Conservation (phyloP, 2,888 invertebrate genomes). For the Encarsia formosa region DNA sequence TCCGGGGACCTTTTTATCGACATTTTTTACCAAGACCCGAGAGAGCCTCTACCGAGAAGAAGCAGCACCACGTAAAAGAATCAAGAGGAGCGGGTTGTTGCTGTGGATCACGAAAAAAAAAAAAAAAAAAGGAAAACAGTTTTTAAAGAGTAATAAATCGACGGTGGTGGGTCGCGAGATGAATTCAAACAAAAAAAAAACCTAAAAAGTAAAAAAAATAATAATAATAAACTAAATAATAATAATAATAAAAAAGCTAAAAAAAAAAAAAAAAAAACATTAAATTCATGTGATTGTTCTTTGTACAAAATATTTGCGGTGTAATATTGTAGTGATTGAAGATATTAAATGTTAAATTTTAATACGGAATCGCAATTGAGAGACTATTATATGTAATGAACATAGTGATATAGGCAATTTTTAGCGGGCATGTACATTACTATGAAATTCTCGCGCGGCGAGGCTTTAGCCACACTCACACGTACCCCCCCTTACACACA, state of each 20-base stretch:
- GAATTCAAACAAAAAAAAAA: no score
- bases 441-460: conserved; percentile 31
- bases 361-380: conserved; percentile 51
- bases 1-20: neutral
- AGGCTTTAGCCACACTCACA: conserved; percentile 17
- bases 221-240: no score
- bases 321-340: conserved; percentile 53
- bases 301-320: conserved; percentile 59
- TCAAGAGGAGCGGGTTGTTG: neutral
- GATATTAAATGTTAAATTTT: conserved; percentile 53
- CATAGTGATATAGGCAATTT: conserved; percentile 50
- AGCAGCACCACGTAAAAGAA: neutral
- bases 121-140: conserved; percentile 17
- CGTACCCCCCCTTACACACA: conserved; percentile 22
- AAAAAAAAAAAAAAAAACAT: conserved; percentile 9
- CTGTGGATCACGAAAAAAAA: neutral
- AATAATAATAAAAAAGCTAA: no score
- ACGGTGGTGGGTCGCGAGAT: conserved; percentile 35
- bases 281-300: conserved; percentile 60
- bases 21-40: no score
- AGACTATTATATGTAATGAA: conserved; percentile 43
- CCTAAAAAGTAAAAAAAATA: no score
- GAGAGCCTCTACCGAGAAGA: no score
- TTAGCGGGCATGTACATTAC: conserved; percentile 52
- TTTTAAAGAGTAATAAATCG: conserved; percentile 11